These are phyloP conservation scores for Drosophila teissieri DNA, from an alignment of 1,140 invertebrate species.

Conservation along the genomic window DNA sequence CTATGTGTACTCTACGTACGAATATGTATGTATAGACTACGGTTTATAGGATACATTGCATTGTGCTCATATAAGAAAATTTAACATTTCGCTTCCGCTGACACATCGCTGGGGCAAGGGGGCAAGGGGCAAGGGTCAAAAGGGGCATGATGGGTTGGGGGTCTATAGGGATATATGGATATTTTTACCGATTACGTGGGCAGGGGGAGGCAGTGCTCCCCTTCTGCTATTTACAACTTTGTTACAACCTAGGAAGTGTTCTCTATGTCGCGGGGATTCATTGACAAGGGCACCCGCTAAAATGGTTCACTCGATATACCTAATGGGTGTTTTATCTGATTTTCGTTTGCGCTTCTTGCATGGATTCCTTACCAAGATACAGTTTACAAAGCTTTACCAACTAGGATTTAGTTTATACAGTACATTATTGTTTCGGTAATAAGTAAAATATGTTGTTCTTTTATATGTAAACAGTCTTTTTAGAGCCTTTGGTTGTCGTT, in stretches of 20 bases:
- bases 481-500: slow-evolving; percentile 47
- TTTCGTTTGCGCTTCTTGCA: slow-evolving; percentile 40
- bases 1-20: slow-evolving; percentile 46
- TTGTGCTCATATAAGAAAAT: slow-evolving; percentile 80
- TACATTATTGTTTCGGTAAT: slow-evolving; percentile 68
- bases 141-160: neutral
- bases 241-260: slow-evolving; percentile 76
- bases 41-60: slow-evolving; percentile 82
- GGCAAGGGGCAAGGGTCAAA: no score
- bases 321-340: slow-evolving; percentile 73
- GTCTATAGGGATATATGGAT: slow-evolving; percentile 8
- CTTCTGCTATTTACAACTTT: slow-evolving; percentile 65
- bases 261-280: slow-evolving; percentile 35
- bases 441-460: slow-evolving; percentile 63
- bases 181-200: neutral
- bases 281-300: slow-evolving; percentile 59
- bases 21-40: slow-evolving; percentile 70
- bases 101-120: slow-evolving; percentile 18
- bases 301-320: slow-evolving; percentile 77
- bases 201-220: neutral
- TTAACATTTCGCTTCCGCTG: slow-evolving; percentile 65
- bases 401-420: slow-evolving; percentile 51
- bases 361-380: slow-evolving; percentile 33
- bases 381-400: slow-evolving; percentile 64
- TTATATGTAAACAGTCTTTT: slow-evolving; percentile 74